phyloP scores from a whole-genome alignment of 2,888 invertebrate species.

The Nasonia oneida region DNA sequence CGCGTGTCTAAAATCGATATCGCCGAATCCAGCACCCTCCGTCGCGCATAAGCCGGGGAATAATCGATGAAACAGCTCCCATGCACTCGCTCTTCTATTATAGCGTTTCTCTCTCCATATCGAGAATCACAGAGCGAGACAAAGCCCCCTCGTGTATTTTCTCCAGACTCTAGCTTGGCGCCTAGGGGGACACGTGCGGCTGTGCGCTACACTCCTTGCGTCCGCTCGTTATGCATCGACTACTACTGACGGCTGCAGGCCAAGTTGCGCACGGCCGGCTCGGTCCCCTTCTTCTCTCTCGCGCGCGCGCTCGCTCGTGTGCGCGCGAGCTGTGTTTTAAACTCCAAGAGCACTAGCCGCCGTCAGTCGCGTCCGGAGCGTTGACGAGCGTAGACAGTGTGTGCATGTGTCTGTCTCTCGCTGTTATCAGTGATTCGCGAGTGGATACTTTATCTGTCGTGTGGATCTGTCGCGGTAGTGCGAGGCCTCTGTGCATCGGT shows the following conservation, averaged over 20 bases:
- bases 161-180: background rate
- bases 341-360: constrained; percentile 35
- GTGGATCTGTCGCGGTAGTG: background rate
- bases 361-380: constrained; percentile 58
- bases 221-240: constrained; percentile 13
- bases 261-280: constrained; percentile 6
- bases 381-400: background rate
- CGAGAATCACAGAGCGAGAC: background rate
- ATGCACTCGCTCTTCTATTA: background rate
- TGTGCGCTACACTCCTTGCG: background rate
- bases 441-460: background rate
- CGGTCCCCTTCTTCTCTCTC: constrained; percentile 35
- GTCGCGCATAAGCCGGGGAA: background rate
- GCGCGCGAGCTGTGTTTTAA: constrained; percentile 32
- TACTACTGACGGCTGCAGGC: background rate
- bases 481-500: background rate
- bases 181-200: constrained; percentile 1
- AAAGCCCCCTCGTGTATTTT: background rate
- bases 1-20: background rate
- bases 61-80: constrained; percentile 22
- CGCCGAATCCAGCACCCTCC: background rate
- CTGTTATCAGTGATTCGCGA: background rate
- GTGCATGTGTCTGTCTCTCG: background rate
- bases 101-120: background rate
- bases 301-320: background rate